These are phyloP conservation scores for Heliconius aoede DNA, from an alignment of 2,888 invertebrate species.

Conservation along the genomic window DNA sequence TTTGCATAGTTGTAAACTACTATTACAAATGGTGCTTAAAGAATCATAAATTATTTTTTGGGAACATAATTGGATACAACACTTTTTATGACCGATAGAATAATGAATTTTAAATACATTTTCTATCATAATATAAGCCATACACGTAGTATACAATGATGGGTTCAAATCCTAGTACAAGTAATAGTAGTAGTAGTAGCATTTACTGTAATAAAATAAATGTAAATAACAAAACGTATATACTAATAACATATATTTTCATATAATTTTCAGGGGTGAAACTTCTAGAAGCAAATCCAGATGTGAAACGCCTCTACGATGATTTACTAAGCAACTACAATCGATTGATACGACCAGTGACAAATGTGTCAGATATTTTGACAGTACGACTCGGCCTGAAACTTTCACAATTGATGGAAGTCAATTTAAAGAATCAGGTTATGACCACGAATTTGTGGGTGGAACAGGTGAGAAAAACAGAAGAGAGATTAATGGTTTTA, in stretches of 20 bases:
- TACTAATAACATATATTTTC: neutral
- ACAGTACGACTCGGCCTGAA: constrained; percentile 96
- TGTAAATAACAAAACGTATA: neutral
- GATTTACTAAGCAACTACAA: constrained; percentile 98
- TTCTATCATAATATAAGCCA: no score
- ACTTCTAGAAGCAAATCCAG: constrained; percentile 92
- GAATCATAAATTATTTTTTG: no score
- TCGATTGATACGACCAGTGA: constrained; percentile 95
- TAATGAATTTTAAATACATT: no score
- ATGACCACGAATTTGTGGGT: constrained; percentile 98
- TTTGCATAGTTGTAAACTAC: no score
- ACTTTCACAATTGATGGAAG: constrained; percentile 94
- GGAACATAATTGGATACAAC: no score
- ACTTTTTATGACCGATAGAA: no score
- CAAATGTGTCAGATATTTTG: constrained; percentile 95
- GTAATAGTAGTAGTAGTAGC: no score
- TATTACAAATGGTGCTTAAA: no score
- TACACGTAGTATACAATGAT: no score
- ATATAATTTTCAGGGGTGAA: constrained; percentile 67
- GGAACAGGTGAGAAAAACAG: constrained; percentile 92
- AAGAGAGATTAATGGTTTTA: no score
- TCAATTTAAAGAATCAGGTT: constrained; percentile 95
- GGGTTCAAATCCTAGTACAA: no score
- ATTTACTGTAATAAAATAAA: neutral
- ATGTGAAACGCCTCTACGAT: constrained; percentile 97